Conservation (phyloP, 2,113 vertebrate species). For the Rana temporaria region DNA sequence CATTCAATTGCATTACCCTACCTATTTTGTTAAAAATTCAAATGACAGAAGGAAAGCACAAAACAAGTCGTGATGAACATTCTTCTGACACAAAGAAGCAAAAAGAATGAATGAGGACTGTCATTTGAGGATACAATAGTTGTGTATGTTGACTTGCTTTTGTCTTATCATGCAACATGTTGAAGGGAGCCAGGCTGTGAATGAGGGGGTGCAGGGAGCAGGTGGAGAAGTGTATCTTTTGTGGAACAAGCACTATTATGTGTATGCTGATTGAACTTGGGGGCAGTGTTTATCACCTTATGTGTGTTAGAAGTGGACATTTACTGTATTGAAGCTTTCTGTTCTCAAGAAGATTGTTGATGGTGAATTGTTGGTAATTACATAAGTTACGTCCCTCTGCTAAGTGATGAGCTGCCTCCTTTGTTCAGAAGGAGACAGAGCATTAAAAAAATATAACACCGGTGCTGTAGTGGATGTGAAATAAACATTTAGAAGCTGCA, state of each 20-base stretch:
- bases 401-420: slow-evolving; percentile 32
- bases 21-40: not conserved
- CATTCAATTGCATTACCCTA: not conserved
- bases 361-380: slow-evolving; percentile 8
- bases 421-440: not conserved
- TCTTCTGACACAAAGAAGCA: slow-evolving; percentile 28
- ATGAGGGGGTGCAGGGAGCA: slow-evolving; percentile 36
- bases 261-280: slow-evolving; percentile 33
- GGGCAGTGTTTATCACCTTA: slow-evolving; percentile 22
- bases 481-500: no score
- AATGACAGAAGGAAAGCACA: not conserved
- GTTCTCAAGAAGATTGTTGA: not conserved
- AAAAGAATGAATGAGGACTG: slow-evolving; percentile 4
- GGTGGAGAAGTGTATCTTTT: slow-evolving; percentile 46
- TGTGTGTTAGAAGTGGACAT: slow-evolving; percentile 37
- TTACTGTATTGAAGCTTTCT: slow-evolving; percentile 27
- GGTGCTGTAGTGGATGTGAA: no score
- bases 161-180: slow-evolving; percentile 44
- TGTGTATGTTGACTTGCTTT: slow-evolving; percentile 21
- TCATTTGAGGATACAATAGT: not conserved
- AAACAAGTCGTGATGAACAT: slow-evolving; percentile 2
- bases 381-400: not conserved
- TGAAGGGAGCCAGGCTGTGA: slow-evolving; percentile 15
- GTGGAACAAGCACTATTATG: slow-evolving; percentile 41
- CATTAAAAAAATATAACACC: no score